A percentile compares a stretch with the other conserved stretches of the same genome.
Conservation (phyloP, 1,140 invertebrate species). For the Tribolium castaneum region DNA sequence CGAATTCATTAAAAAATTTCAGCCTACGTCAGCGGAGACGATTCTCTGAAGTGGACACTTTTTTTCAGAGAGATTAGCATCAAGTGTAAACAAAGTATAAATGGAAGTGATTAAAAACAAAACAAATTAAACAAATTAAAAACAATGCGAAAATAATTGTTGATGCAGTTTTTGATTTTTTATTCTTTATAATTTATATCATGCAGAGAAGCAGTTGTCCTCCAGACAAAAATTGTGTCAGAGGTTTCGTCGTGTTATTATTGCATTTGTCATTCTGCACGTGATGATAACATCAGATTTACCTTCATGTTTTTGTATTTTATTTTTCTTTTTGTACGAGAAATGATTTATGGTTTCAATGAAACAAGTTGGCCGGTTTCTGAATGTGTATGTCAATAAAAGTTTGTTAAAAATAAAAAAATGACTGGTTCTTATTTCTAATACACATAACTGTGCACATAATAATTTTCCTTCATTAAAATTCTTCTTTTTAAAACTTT, state of each 20-base stretch:
- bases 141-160: background rate
- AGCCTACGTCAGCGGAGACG: background rate
- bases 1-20: background rate
- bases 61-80: background rate
- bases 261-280: background rate
- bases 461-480: too few relatives aligned
- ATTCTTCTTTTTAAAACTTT: too few relatives aligned
- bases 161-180: background rate
- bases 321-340: background rate
- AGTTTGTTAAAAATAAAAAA: too few relatives aligned
- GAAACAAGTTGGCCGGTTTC: too few relatives aligned
- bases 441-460: too few relatives aligned
- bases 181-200: background rate
- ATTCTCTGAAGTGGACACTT: background rate
- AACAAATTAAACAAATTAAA: too few relatives aligned
- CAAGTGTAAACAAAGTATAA: background rate
- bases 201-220: background rate
- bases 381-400: too few relatives aligned
- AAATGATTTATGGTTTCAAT: too few relatives aligned
- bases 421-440: too few relatives aligned
- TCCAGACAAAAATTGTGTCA: slow-evolving; percentile 11
- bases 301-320: background rate
- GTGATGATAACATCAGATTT: background rate
- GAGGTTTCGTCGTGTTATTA: too few relatives aligned
- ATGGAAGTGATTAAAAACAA: background rate